Conservation (phyloP, 2,888 invertebrate species). For the Oxytorus armatus region DNA sequence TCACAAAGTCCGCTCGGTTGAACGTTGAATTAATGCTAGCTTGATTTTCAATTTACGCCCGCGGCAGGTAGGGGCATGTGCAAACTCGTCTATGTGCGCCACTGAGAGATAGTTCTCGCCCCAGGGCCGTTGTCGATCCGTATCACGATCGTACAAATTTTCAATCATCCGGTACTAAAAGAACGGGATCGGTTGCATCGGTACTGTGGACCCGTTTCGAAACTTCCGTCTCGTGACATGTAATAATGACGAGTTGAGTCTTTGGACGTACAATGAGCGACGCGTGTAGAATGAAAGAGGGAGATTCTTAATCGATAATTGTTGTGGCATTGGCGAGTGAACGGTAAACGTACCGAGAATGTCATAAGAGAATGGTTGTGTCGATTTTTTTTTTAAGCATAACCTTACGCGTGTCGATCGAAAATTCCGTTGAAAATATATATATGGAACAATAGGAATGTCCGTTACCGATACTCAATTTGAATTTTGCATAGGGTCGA, state of each 20-base stretch:
- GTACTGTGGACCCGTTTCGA: slow-evolving; percentile 18
- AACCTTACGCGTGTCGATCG: slow-evolving; percentile 10
- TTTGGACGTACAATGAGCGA: slow-evolving; percentile 42
- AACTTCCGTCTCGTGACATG: slow-evolving; percentile 59
- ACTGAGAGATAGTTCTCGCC: background rate
- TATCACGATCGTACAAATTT: slow-evolving; percentile 14
- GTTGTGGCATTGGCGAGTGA: slow-evolving; percentile 64
- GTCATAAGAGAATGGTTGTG: slow-evolving; percentile 40
- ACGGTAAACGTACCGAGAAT: slow-evolving; percentile 58
- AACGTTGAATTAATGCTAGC: slow-evolving; percentile 2
- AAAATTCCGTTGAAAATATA: background rate
- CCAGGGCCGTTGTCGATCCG: background rate
- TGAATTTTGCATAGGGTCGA: background rate
- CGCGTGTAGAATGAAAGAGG: slow-evolving; percentile 46
- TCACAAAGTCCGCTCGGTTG: slow-evolving; percentile 21
- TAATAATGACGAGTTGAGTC: slow-evolving; percentile 47
- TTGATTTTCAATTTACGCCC: background rate
- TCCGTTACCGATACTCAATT: background rate
- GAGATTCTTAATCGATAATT: slow-evolving; percentile 65
- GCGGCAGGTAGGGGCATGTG: background rate
- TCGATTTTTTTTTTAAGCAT: slow-evolving; percentile 15
- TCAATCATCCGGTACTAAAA: slow-evolving; percentile 48
- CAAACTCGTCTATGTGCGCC: background rate
- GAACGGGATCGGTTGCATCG: slow-evolving; percentile 62
- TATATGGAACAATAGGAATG: background rate